Percentiles rank a stretch among this genome's conserved stretches.
Evolutionary conservation across 1,140 invertebrate species (phyloP).

Genomic region (Anthonomus grandis): DNA sequence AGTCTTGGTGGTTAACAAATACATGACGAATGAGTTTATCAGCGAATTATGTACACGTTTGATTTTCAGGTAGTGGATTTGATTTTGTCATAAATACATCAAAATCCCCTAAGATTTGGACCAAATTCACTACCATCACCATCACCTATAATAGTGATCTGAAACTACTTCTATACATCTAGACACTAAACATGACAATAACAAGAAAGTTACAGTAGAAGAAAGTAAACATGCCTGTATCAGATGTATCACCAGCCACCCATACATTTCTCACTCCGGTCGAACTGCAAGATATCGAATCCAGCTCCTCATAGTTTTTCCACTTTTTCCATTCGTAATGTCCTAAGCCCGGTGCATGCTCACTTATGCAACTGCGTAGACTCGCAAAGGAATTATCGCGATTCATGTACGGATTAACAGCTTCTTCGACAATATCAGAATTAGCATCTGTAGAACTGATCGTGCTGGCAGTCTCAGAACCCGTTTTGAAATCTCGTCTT

Average conservation of each 20-base stretch:
- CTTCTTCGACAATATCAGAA: conserved; percentile 35
- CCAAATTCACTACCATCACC: too few relatives aligned
- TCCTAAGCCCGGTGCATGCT: conserved; percentile 32
- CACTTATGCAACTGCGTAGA: conserved; percentile 35
- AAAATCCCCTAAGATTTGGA: too few relatives aligned
- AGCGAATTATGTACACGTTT: too few relatives aligned
- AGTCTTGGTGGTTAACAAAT: too few relatives aligned
- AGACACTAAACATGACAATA: too few relatives aligned
- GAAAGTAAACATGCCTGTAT: conserved; percentile 44
- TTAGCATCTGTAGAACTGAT: conserved; percentile 32
- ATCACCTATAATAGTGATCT: too few relatives aligned
- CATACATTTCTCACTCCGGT: conserved; percentile 29
- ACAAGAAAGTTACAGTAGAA: conserved; percentile 5
- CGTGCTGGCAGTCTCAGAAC: conserved; percentile 1
- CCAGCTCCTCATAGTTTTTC: conserved; percentile 38
- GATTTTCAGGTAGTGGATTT: too few relatives aligned
- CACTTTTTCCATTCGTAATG: conserved; percentile 38
- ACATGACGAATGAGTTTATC: too few relatives aligned
- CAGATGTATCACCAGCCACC: conserved; percentile 38
- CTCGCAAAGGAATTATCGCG: conserved; percentile 11
- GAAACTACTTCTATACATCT: too few relatives aligned
- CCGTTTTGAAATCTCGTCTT: conserved; percentile 15
- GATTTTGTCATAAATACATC: too few relatives aligned
- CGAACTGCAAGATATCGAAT: conserved; percentile 33
- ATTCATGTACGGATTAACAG: conserved; percentile 37